Conservation (phyloP, 2,888 invertebrate genomes). For the Pedicia rivosa region DNA sequence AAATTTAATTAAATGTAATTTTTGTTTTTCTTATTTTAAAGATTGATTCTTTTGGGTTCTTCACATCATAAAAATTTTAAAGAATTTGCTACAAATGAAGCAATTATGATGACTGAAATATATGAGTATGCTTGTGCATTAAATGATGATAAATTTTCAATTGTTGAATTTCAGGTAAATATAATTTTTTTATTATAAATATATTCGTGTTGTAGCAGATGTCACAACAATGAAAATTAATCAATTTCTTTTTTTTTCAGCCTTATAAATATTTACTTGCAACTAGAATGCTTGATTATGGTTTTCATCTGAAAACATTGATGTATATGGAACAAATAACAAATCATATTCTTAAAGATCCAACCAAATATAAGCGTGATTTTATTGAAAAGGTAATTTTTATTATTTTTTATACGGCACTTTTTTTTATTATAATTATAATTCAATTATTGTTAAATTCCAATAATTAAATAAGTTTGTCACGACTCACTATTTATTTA, state of each 20-base stretch:
- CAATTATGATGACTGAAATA: slow-evolving; percentile 87
- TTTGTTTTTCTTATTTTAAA: slow-evolving; percentile 38
- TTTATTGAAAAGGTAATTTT: slow-evolving; percentile 37
- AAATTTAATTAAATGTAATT: neutral
- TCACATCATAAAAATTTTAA: slow-evolving; percentile 47
- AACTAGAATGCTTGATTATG: slow-evolving; percentile 58
- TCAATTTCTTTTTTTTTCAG: slow-evolving; percentile 31
- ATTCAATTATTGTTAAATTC: too few relatives aligned
- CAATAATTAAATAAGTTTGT: too few relatives aligned
- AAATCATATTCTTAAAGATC: slow-evolving; percentile 42
- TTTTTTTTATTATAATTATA: too few relatives aligned
- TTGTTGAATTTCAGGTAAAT: slow-evolving; percentile 66
- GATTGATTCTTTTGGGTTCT: slow-evolving; percentile 65
- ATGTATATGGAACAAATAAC: slow-evolving; percentile 72
- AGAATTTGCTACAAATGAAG: slow-evolving; percentile 61
- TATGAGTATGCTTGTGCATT: slow-evolving; percentile 85
- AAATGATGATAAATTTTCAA: slow-evolving; percentile 52
- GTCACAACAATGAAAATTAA: slow-evolving; percentile 1
- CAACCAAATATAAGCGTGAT: slow-evolving; percentile 32
- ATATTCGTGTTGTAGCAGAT: neutral
- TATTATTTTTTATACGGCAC: too few relatives aligned
- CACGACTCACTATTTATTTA: too few relatives aligned
- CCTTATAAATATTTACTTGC: slow-evolving; percentile 75
- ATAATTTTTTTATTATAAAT: slow-evolving; percentile 11
- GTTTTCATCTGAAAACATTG: slow-evolving; percentile 63